Conservation (phyloP, 2,888 invertebrate genomes). For the Vesta saturnalis region DNA sequence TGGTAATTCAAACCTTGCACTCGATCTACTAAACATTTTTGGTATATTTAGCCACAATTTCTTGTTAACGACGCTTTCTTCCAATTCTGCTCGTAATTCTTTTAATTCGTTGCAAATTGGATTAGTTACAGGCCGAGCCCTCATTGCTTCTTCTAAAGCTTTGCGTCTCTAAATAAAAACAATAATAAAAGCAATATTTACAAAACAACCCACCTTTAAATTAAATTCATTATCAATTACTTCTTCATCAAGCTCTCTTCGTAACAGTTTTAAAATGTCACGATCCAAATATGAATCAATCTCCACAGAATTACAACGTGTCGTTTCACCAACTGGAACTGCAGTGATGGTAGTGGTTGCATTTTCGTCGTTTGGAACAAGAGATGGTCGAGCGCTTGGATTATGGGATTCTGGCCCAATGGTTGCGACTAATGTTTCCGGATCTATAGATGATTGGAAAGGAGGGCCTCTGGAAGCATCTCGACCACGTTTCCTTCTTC, state of each 20-base stretch:
- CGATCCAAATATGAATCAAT: constrained; percentile 66
- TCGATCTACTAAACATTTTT: constrained; percentile 77
- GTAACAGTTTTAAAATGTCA: constrained; percentile 72
- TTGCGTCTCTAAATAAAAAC: constrained; percentile 66
- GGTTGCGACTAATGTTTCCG: constrained; percentile 72
- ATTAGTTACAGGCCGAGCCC: constrained; percentile 56
- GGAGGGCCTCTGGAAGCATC: constrained; percentile 57
- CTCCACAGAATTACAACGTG: constrained; percentile 42
- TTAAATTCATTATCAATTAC: constrained; percentile 77
- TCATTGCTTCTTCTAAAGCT: constrained; percentile 75
- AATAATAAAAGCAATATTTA: not conserved
- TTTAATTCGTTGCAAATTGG: constrained; percentile 65
- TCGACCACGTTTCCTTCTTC: constrained; percentile 60
- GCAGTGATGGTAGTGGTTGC: not conserved
- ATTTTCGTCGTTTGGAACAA: constrained; percentile 63
- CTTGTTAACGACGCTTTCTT: constrained; percentile 64
- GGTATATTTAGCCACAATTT: constrained; percentile 75
- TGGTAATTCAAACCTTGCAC: constrained; percentile 79
- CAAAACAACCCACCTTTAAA: constrained; percentile 64
- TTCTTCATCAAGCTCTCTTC: constrained; percentile 74
- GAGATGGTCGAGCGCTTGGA: constrained; percentile 73
- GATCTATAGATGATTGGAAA: constrained; percentile 65
- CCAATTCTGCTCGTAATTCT: constrained; percentile 63
- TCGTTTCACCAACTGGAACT: not conserved
- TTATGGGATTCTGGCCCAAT: constrained; percentile 70